These are phyloP conservation scores for Linyphia triangularis DNA, from an alignment of 2,888 invertebrate species.

Conservation along the genomic window DNA sequence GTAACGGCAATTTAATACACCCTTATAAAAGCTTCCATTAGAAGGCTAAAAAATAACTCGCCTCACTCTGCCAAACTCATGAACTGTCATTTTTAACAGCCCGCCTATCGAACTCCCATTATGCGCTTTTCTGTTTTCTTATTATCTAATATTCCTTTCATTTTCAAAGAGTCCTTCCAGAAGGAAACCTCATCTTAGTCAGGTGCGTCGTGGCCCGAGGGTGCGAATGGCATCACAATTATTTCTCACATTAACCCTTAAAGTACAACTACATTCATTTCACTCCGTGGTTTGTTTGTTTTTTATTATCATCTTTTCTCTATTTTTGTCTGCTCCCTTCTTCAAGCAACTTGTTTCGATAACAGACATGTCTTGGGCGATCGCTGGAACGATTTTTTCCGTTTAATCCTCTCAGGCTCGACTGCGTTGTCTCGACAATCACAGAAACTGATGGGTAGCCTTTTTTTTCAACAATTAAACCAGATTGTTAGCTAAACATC, in stretches of 20 bases:
- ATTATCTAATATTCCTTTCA: conserved; percentile 19
- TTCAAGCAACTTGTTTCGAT: neutral
- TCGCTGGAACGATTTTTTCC: too few species aligned
- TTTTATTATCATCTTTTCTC: neutral
- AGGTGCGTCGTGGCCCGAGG: conserved; percentile 59
- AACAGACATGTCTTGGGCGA: too few species aligned
- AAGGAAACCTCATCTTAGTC: conserved; percentile 53
- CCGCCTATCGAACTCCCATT: conserved; percentile 34
- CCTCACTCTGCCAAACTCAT: neutral
- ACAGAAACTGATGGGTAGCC: too few species aligned
- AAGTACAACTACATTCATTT: conserved; percentile 43
- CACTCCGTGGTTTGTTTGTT: neutral
- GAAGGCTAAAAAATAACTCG: neutral
- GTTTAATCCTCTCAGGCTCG: too few species aligned
- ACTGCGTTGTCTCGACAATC: too few species aligned
- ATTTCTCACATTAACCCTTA: conserved; percentile 68
- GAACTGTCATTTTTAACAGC: conserved; percentile 41
- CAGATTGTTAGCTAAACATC: too few species aligned
- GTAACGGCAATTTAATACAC: too few species aligned
- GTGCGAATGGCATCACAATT: conserved; percentile 64
- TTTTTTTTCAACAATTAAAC: too few species aligned
- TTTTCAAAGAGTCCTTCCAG: conserved; percentile 14
- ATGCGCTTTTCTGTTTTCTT: conserved; percentile 11
- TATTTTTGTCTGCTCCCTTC: neutral
- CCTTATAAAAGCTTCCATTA: neutral